phyloP scores from a whole-genome alignment of 2,888 invertebrate genomes.

The Drosophila emarginata region DNA sequence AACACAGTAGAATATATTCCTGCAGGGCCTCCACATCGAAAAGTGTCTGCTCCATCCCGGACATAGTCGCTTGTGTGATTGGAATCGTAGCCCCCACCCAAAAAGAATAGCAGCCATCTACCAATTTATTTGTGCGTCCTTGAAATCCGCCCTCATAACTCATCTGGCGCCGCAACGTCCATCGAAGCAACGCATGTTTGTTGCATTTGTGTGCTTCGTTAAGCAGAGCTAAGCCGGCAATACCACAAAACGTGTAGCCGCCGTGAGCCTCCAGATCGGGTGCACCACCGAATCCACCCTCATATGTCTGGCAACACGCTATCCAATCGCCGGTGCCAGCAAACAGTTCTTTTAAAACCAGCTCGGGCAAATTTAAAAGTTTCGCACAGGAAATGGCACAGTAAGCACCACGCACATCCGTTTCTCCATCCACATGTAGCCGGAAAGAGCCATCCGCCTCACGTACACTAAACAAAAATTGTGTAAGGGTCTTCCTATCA shows the following conservation, averaged over 20 bases:
- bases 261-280: slow-evolving; percentile 99
- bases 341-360: slow-evolving; percentile 90
- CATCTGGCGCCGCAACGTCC: slow-evolving; percentile 97
- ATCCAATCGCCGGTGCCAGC: slow-evolving; percentile 96
- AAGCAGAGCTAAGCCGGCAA: slow-evolving; percentile 93
- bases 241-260: slow-evolving; percentile 99
- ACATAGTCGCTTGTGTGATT: slow-evolving; percentile 89
- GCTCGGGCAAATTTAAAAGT: slow-evolving; percentile 87
- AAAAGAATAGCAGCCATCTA: slow-evolving; percentile 99
- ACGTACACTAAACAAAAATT: slow-evolving; percentile 90
- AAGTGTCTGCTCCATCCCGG: slow-evolving; percentile 82
- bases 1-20: slow-evolving; percentile 96
- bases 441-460: slow-evolving; percentile 94
- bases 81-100: slow-evolving; percentile 98
- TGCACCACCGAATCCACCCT: slow-evolving; percentile 98
- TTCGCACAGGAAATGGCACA: slow-evolving; percentile 96
- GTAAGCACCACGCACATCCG: slow-evolving; percentile 97
- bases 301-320: slow-evolving; percentile 97
- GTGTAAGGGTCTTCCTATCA: slow-evolving; percentile 87
- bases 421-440: slow-evolving; percentile 96
- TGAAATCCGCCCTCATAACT: slow-evolving; percentile 97
- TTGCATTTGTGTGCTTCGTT: slow-evolving; percentile 80
- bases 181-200: slow-evolving; percentile 87
- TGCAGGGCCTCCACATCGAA: slow-evolving; percentile 95
- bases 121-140: slow-evolving; percentile 98